Conservation (phyloP, 1,140 invertebrate species). For the Asobara japonica region DNA sequence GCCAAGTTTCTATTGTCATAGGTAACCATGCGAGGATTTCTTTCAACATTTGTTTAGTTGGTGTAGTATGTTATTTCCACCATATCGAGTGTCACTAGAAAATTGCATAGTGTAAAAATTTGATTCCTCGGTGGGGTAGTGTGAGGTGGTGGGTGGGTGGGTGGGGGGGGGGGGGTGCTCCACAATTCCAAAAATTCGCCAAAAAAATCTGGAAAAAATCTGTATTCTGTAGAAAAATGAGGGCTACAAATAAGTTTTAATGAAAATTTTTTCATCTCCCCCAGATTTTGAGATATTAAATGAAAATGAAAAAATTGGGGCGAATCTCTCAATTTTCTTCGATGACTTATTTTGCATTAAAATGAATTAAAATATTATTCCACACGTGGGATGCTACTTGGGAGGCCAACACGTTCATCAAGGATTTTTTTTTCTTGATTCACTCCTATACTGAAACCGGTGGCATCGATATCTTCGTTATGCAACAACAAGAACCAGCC, state of each 20-base stretch:
- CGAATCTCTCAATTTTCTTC: background rate
- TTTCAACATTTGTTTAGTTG: background rate
- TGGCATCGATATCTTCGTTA: slow-evolving; percentile 10
- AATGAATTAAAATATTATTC: background rate
- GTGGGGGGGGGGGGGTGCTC: too few species aligned
- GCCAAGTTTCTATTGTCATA: background rate
- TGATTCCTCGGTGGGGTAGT: too few species aligned
- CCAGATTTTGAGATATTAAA: too few species aligned
- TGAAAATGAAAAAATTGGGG: too few species aligned
- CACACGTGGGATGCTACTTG: background rate
- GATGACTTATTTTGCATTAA: background rate
- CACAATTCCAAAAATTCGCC: too few species aligned
- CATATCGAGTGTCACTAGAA: background rate
- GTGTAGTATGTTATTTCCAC: background rate
- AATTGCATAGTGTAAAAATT: too few species aligned
- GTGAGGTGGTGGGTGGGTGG: too few species aligned
- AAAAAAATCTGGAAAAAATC: too few species aligned
- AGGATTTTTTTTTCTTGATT: background rate
- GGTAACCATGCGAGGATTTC: slow-evolving; percentile 6
- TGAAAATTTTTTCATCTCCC: too few species aligned
- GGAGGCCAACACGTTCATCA: background rate
- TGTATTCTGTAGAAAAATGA: too few species aligned
- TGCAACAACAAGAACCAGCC: background rate
- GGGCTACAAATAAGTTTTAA: too few species aligned
- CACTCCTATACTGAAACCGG: background rate